Evolutionary conservation across 2,797 vertebrate species (phyloP).

Genomic region (Aphelocoma californica): DNA sequence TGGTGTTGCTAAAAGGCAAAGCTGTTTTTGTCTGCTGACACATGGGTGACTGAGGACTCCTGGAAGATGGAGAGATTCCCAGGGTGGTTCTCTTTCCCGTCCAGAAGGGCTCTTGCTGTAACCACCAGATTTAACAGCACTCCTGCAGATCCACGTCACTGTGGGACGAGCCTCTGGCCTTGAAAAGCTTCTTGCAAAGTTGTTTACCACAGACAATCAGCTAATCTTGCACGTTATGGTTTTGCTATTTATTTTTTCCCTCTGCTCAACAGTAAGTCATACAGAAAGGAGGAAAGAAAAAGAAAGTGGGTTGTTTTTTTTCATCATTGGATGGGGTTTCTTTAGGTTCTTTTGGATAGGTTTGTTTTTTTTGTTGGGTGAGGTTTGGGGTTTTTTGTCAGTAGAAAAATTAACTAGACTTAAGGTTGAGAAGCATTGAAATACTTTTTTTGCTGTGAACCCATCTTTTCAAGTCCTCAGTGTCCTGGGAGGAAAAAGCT

Average conservation of each 20-base stretch:
- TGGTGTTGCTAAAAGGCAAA: not conserved
- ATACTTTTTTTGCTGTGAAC: not conserved
- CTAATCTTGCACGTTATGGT: not conserved
- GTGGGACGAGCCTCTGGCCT: not conserved
- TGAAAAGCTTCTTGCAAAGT: not conserved
- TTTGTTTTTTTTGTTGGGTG: not conserved
- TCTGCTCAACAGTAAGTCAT: not conserved
- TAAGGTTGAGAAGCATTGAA: not conserved
- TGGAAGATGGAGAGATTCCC: not conserved
- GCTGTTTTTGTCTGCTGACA: not conserved
- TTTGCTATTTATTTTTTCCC: not conserved
- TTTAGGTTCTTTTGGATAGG: not conserved
- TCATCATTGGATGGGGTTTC: not conserved
- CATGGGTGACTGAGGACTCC: not conserved
- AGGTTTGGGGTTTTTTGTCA: not conserved
- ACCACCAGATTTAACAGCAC: not conserved
- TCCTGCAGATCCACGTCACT: not conserved
- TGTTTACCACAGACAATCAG: not conserved
- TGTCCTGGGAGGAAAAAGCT: not conserved
- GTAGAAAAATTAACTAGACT: not conserved
- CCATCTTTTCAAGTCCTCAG: not conserved
- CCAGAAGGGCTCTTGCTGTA: not conserved
- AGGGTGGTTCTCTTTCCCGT: not conserved
- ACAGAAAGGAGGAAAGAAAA: not conserved
- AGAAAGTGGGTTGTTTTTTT: not conserved